Percentiles rank a stretch among this genome's conserved stretches.
These are phyloP conservation scores for Poecilia velifera DNA, from an alignment of 2,797 vertebrate species.

Conservation along the genomic window DNA sequence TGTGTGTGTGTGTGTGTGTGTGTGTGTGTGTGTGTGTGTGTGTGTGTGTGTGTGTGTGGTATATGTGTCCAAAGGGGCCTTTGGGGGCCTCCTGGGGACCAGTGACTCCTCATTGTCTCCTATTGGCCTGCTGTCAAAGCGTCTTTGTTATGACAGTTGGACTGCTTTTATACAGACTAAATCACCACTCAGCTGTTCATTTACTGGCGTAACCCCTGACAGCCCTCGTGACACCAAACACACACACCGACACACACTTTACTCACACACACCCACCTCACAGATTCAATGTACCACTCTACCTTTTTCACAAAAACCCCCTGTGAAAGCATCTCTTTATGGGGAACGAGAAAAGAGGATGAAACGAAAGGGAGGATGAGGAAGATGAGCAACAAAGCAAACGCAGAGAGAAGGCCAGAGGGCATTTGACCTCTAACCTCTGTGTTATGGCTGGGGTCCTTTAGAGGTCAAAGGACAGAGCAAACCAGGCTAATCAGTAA, in stretches of 20 bases:
- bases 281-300: conserved; percentile 27
- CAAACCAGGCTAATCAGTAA: conserved; percentile 74
- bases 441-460: conserved; percentile 66
- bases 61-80: conserved; percentile 62
- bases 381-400: conserved; percentile 50
- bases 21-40: conserved; percentile 28
- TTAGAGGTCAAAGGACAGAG: conserved; percentile 70
- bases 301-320: conserved; percentile 22
- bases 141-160: conserved; percentile 87
- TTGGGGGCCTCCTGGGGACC: conserved; percentile 75
- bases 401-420: conserved; percentile 56
- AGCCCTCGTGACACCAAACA: conserved; percentile 61
- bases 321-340: conserved; percentile 27
- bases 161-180: conserved; percentile 83
- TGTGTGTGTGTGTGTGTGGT: conserved; percentile 40
- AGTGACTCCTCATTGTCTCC: conserved; percentile 83
- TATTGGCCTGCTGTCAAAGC: conserved; percentile 74
- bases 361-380: conserved; percentile 55
- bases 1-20: conserved; percentile 27
- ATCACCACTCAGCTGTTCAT: conserved; percentile 86
- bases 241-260: conserved; percentile 31
- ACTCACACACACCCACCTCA: conserved; percentile 20
- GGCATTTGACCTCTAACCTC: conserved; percentile 63
- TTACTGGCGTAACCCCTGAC: conserved; percentile 79
- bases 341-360: conserved; percentile 42